Evolutionary conservation across 2,797 vertebrate genomes (phyloP).

Genomic region (Echeneis naucrates): DNA sequence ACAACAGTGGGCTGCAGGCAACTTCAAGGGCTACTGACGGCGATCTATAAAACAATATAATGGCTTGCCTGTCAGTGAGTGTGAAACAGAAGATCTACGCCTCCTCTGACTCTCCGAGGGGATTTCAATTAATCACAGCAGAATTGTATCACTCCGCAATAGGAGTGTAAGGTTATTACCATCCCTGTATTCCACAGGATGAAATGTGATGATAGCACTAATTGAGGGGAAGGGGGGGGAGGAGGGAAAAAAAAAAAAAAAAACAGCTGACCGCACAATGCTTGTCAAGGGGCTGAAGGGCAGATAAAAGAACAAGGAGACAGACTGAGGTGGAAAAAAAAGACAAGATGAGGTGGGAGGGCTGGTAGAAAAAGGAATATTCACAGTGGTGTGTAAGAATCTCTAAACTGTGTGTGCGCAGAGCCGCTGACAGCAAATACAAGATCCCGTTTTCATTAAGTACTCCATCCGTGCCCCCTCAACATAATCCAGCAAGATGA

Average conservation of each 20-base stretch:
- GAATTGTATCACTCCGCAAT: constrained; percentile 79
- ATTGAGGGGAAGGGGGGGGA: constrained; percentile 66
- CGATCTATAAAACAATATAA: constrained; percentile 88
- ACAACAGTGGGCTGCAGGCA: constrained; percentile 80
- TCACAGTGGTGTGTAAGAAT: constrained; percentile 47
- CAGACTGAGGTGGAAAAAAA: constrained; percentile 8
- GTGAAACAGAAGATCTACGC: constrained; percentile 85
- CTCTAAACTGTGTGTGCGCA: constrained; percentile 37
- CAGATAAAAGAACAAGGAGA: constrained; percentile 66
- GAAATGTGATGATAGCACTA: constrained; percentile 85
- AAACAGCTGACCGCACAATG: constrained; percentile 79
- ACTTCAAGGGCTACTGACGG: constrained; percentile 85
- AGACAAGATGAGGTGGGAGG: constrained; percentile 22
- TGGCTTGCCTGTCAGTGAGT: constrained; percentile 83
- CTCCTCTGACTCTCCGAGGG: constrained; percentile 80
- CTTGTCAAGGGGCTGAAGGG: constrained; percentile 77
- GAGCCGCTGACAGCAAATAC: constrained; percentile 39
- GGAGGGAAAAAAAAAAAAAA: background rate
- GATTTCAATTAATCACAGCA: constrained; percentile 86
- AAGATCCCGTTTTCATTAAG: constrained; percentile 42
- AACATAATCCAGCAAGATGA: constrained; percentile 48
- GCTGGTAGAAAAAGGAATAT: constrained; percentile 40
- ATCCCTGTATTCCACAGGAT: constrained; percentile 77
- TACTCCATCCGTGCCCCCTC: constrained; percentile 28
- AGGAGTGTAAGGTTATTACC: constrained; percentile 84